Evolutionary conservation across 2,797 vertebrate genomes (phyloP), one percentile per base, ranked within the genome.

Genomic region (Crocodylus rhombifer): DNA sequence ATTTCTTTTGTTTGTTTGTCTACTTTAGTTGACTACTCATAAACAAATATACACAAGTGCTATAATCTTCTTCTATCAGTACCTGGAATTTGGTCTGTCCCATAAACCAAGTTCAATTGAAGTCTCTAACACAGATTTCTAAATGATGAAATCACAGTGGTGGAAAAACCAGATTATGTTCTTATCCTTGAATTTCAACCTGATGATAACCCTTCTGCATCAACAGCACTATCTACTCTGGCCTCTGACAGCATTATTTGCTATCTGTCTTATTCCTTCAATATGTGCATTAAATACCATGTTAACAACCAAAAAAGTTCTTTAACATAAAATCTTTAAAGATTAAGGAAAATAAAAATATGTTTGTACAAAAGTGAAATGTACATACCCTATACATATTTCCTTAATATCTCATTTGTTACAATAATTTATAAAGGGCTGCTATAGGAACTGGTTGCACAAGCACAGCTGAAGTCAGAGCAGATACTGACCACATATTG

Each of bases 221-320:
- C 89, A 94, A 96, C 91, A 93, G 83, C 67, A 87, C 90, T 79
- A 89, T 62, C 94, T 51, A 78, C 58, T 95, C 92, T 96, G 91
- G 94, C 96, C 95, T 26, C 90, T 89, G 93, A 95, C 96, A 93
- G 93, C 95, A 91, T 94, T 6, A 94, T 94, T 93, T 94, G 84
- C 84, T 94, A 91, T 74, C 95, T 87, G 87, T 87, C 94, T 90
- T 73, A 74, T 80, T 82, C 92, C 73, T 84, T 33, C 87, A 90
- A 93, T 78, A 89, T 87, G 86, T 1, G 6, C 30, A 10, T 67
- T 57, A 85, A 94, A 80, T 36, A 71, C 60, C 92, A 15, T 62
- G 88, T 91, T 87, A 92, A 95, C 84, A 80, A 82, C 51, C 89
- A 81, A 73, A 94, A 69, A n/a, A 42, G 5, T 2, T 42, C 17